Evolutionary conservation across 2,797 vertebrate genomes (phyloP).

Genomic region (Mormyrops boulengeri): DNA sequence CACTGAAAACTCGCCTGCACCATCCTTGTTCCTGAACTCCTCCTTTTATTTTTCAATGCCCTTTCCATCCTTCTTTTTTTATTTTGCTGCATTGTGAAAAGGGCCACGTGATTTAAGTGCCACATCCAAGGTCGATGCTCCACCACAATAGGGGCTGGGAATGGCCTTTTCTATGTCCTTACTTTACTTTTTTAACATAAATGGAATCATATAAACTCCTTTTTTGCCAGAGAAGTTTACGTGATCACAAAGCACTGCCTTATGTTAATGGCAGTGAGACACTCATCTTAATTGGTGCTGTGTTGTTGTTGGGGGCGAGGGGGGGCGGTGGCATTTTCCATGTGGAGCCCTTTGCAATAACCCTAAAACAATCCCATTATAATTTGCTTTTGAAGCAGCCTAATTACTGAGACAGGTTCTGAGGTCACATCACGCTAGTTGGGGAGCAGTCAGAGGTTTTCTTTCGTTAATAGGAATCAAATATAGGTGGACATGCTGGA

Average conservation of each 20-base stretch:
- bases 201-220: conserved; percentile 29
- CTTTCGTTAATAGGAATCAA: conserved; percentile 1
- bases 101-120: conserved; percentile 10
- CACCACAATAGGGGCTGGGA: conserved; percentile 17
- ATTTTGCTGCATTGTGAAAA: not conserved
- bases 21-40: not conserved
- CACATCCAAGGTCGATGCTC: conserved; percentile 6
- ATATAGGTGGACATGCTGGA: not conserved
- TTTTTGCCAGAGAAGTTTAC: conserved; percentile 28
- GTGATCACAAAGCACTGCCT: conserved; percentile 22
- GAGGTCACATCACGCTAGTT: conserved; percentile 28
- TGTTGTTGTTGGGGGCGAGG: conserved; percentile 21
- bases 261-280: conserved; percentile 37
- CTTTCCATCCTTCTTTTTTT: not conserved
- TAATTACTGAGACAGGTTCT: conserved; percentile 31
- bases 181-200: conserved; percentile 3
- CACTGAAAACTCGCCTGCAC: not conserved
- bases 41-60: not conserved
- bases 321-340: conserved; percentile 13
- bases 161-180: conserved; percentile 7
- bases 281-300: conserved; percentile 37
- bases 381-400: conserved; percentile 35
- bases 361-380: conserved; percentile 34
- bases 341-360: conserved; percentile 28
- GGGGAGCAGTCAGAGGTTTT: conserved; percentile 20